Evolutionary conservation across 1,140 invertebrate genomes (phyloP), one percentile per base, ranked within the genome.

Genomic region (Drosophila insularis): DNA sequence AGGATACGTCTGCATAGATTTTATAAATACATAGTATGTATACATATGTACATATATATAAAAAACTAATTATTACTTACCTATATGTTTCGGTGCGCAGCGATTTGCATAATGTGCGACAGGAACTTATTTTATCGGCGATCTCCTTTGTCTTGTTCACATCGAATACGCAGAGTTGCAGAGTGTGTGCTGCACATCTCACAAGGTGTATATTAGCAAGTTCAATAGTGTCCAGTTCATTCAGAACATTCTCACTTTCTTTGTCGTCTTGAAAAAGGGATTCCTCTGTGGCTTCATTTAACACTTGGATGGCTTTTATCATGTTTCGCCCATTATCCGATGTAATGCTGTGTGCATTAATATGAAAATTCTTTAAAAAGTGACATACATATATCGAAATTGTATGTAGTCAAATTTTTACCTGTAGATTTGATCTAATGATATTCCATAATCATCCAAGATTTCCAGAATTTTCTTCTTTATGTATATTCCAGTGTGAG

Each of bases 281-380:
- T 39, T 74, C 46, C 27, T 60, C 60, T 27, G 53, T 50, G 63
- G 14, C 35, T 63, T 75, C 68, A 60, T 67, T 75, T 71, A 67
- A 70, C 32, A 66, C 53, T 64, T 67, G 39, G 63, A 67, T 19
- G 54, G 59, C 31, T 58, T 74, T 74, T 21, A 32, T 56, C 58
- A 63, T 73, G 43, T 72, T 68, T 63, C 43, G 59, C 4, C 40
- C 65, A 55, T 63, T 73, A 53, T 73, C 65, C 5, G 65, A 69
- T 68, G 67, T 70, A 53, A 66, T 74, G 59, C 63, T 66, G 37
- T 63, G 37, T 14, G 59, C 60, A 71, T 50, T 39, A 56, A 66
- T 54, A 27, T 53, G 14, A 43, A 14, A 56, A 35, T 53, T 37
- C 17, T 53, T 65, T 37, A 40, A 23, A 50, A 66, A 19, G 35